Evolutionary conservation across 2,888 invertebrate genomes (phyloP).

Genomic region (Sceliomorpha sp.): DNA sequence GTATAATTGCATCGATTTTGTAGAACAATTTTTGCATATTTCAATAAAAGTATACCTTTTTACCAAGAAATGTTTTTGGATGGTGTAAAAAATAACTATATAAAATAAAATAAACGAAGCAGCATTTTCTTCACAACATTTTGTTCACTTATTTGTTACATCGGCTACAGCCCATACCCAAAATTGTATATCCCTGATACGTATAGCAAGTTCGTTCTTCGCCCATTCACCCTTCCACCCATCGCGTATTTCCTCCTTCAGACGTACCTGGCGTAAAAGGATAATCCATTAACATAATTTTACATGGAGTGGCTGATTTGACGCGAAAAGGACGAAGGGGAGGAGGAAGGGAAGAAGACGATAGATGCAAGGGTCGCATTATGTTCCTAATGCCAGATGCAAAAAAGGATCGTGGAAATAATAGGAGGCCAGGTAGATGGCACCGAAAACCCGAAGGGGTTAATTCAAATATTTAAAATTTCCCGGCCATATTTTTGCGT

Average conservation of each 20-base stretch:
- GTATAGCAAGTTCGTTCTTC: constrained; percentile 16
- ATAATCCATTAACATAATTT: constrained; percentile 81
- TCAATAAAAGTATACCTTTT: too few relatives aligned
- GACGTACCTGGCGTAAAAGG: constrained; percentile 65
- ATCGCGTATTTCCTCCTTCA: constrained; percentile 20
- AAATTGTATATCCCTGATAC: too few relatives aligned
- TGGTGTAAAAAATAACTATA: too few relatives aligned
- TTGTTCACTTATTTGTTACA: too few relatives aligned
- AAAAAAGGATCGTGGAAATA: constrained; percentile 73
- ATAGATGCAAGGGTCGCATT: constrained; percentile 67
- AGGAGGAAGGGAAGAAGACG: constrained; percentile 24
- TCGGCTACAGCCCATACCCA: too few relatives aligned
- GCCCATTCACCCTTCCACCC: constrained; percentile 19
- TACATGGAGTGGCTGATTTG: constrained; percentile 72
- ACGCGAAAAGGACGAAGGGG: constrained; percentile 20
- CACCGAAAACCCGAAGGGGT: constrained; percentile 65
- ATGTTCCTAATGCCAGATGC: constrained; percentile 78
- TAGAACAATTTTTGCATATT: too few relatives aligned
- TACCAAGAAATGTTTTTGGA: too few relatives aligned
- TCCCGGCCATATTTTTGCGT: constrained; percentile 74
- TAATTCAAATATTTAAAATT: constrained; percentile 80
- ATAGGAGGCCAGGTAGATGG: constrained; percentile 62
- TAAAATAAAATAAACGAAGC: too few relatives aligned
- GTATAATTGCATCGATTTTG: too few relatives aligned
- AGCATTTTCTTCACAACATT: too few relatives aligned